Evolutionary conservation across 2,113 vertebrate genomes (phyloP).

Genomic region (Actinemys pallida): DNA sequence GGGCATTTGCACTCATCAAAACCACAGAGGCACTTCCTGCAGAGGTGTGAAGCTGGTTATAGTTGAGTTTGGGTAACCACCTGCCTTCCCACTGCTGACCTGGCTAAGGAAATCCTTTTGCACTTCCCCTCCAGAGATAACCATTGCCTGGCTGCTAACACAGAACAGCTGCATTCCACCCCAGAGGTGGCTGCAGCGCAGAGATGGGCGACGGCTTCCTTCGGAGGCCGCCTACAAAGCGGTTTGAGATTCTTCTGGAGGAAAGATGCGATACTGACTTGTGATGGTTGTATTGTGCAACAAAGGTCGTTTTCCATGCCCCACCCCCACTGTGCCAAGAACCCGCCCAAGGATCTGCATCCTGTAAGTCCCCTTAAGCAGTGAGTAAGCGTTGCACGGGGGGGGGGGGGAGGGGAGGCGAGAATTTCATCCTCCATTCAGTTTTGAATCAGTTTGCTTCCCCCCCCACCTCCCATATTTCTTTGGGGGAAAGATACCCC

Average conservation of each 20-base stretch:
- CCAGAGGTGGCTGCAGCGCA: neutral
- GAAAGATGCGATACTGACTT: no score
- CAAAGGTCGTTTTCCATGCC: neutral
- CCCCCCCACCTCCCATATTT: neutral
- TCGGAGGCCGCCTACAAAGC: neutral
- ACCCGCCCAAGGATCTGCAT: neutral
- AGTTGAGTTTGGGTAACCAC: neutral
- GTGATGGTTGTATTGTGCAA: neutral
- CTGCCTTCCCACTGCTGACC: neutral
- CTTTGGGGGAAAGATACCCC: neutral
- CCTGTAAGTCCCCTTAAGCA: neutral
- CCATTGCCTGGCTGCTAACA: neutral
- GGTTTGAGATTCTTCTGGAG: no score
- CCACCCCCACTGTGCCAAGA: neutral
- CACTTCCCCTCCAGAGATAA: neutral
- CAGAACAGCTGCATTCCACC: neutral
- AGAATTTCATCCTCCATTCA: neutral
- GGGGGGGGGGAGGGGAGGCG: no score
- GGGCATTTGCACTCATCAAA: neutral
- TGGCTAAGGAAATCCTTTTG: neutral
- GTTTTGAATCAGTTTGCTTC: neutral
- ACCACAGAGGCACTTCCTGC: neutral
- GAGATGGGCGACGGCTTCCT: neutral
- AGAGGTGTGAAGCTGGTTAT: neutral
- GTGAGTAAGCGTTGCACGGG: neutral